Evolutionary conservation across 2,113 vertebrate genomes (phyloP), one percentile per base, ranked within the genome.

Genomic region (Riparia riparia): DNA sequence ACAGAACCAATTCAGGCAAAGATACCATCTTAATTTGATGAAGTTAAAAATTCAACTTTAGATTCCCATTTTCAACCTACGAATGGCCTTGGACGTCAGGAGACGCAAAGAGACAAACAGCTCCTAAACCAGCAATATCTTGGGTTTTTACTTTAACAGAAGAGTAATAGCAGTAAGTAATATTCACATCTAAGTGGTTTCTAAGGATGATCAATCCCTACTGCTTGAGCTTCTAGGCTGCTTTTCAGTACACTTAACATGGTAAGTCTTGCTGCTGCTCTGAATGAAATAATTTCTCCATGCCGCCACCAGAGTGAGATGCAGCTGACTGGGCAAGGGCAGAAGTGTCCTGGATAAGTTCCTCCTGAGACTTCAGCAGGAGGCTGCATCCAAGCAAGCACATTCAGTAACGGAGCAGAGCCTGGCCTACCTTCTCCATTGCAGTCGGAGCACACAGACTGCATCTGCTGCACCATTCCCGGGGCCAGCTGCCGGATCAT

Each of bases 381-480:
- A 78, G 24, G 25, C 2, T 32, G 76, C 68, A 39, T 22, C 15
- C 57, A 61, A 51, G n/a, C 29, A 13, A 58, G 53, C 7, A 9
- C 21, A 26, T 32, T 91, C 21, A 76, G 85, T 13, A 76, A 16
- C 53, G 79, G 1, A 71, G 66, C 82, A 92, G 28, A 28, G 50
- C 2, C 58, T 49, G 85, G 60, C 92, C 94, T 98, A 99, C 99
- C 99, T 98, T 99, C 99, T 97, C 99, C 99, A 12, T 98, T 99
- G 97, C 99, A 99, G 96, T 99, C 99, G 17, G 99, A 99, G 80
- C 99, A 99, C 69, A 99, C 99, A 9, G 99, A 99, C 97, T 99
- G 99, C 99, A 99, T 99, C 98, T 99, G 99, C 95, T 99, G 99
- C 37, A 99, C 99, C 99, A 99, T 99, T 6, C 99, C 99, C 9